Base-by-base conservation (phyloP, 1,140 invertebrate species). In the Drosophila busckii region DNA sequence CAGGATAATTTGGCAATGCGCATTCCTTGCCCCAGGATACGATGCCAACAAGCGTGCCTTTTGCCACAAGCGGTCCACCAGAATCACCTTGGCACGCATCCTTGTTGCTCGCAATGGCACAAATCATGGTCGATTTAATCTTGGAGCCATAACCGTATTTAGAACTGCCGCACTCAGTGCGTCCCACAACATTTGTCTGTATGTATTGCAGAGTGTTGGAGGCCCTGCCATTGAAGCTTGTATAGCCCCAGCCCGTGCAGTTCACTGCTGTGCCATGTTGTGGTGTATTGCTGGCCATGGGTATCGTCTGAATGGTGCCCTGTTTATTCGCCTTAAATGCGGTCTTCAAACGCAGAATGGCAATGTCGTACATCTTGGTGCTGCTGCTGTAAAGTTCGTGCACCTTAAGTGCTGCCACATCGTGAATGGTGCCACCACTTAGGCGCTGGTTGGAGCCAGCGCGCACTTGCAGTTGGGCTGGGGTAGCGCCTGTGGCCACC, bases 161-260 rank as follows among this genome's bases (percentile, higher is more conserved):
- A 15, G 56, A 56, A 2, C 70, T 60, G 8, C 9, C 40, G 19
- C 83, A 85, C 7, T 61, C 28, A 2, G 37, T 1, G 1, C 48
- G 60, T 0, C 48, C 34, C 16, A 86, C 76, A 12, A 86, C 80
- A 3, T 41, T 15, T 2, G 78, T 70, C 9, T 73, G 52, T 13
- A 70, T 63, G 12, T 63, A 76, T 7, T 44, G 35, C 28, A 88
- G 66, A 1, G 10, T 6, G 8, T 48, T 32, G 3, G 69, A 58
- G 3, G 9, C 55, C 10, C 6, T 10, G 16, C 52, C 41, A 0
- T 16, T 12, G n/a, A 23, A 78, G 7, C 16, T 12, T 8, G 50
- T 70, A 4, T 40, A 29, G 5, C 84, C 84, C 90, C 90, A 91
- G 20, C 90, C 90, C 9, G 86, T 65, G n/a, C 89, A 64, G 12